Percentiles rank a stretch among this genome's conserved stretches.
Conservation (phyloP, 2,797 vertebrate genomes). For the Limnodromus scolopaceus region DNA sequence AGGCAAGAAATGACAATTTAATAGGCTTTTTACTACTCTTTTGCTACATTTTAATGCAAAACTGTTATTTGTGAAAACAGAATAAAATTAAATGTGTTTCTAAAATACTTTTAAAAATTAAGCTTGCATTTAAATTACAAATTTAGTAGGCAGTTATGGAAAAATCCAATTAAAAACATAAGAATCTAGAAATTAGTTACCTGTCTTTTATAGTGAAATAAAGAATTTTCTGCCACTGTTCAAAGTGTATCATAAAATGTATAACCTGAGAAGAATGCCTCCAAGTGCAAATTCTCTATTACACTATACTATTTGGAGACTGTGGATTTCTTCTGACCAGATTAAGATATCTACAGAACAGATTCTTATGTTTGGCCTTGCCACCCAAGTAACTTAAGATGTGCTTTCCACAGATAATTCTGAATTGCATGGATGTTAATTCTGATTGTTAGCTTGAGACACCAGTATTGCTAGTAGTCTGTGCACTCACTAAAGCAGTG, state of each 20-base stretch:
- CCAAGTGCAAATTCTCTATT: not conserved
- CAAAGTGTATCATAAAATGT: not conserved
- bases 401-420: not conserved
- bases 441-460: not conserved
- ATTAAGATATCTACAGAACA: not conserved
- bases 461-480: not conserved
- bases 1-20: not conserved
- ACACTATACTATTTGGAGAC: not conserved
- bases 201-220: not conserved
- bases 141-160: not conserved
- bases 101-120: not conserved
- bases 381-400: not conserved
- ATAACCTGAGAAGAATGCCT: not conserved
- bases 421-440: not conserved
- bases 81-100: not conserved
- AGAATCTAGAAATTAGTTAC: not conserved
- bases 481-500: not conserved
- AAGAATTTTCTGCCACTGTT: not conserved
- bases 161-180: not conserved
- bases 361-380: not conserved
- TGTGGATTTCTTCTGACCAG: not conserved
- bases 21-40: not conserved
- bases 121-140: not conserved
- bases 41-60: not conserved
- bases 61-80: not conserved